Base-by-base conservation (phyloP, 2,113 vertebrate species). In the Malaclemys terrapin region DNA sequence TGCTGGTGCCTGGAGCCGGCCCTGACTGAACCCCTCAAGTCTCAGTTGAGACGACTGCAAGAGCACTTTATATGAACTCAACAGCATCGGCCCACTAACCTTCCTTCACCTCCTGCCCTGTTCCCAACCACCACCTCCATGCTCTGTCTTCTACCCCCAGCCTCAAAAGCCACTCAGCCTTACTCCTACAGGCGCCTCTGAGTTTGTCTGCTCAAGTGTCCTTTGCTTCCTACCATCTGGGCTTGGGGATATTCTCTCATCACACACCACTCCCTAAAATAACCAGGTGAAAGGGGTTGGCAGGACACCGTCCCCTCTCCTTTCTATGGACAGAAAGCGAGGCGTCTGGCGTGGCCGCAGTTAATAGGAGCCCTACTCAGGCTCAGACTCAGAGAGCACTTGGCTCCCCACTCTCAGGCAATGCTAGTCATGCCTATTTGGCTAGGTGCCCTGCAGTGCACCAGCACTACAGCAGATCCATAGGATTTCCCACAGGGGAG, bases 151-250 rank as follows among this genome's bases (percentile, higher is more conserved):
- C 50, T 59, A 31, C 4, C 29, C 29, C 35, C 5, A 0, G 0
- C 22, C 59, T 17, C 59, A 65, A 65, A 65, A 17, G 13, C 59
- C 42, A 49, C 31, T 59, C 54, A 69, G 20, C 52, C 6, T 1
- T 8, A 75, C 0, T 0, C 5, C 29, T 29, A 14, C 4, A 4
- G 50, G 6, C 38, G 14, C n/a, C 79, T 80, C 31, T 50, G n/a
- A 4, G 31, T 8, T 79, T 14, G 4, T 2, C 14, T 90, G 65
- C 52, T 90, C 29, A 9, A 62, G 29, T 35, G 31, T 35, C 59
- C 59, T 95, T 85, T n/a, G 72, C 17, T 38, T 22, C 83, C 8
- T 3, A 81, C 10, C 17, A 45, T 57, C 0, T 0, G 42, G 17
- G 6, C 27, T 88, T n/a, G 1, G 5, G 54, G 49, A 72, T 22